Percentiles rank a stretch among this genome's conserved stretches.
Conservation (phyloP, 64 coral and sea anemone species). For the Pocillopora verrucosa region DNA sequence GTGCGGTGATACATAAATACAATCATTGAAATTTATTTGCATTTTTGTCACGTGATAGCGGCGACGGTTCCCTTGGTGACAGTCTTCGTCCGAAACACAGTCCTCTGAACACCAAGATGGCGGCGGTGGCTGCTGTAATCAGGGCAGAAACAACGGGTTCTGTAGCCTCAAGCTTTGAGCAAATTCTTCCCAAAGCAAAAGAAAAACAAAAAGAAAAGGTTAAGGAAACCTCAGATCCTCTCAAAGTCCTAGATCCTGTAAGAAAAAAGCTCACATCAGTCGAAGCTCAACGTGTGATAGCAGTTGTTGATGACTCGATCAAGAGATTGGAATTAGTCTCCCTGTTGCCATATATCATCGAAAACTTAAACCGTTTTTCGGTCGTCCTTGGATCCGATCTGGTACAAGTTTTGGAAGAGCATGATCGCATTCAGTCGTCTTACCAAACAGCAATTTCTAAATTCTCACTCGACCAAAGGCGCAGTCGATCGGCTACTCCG, state of each 20-base stretch:
- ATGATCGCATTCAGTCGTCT: conserved; percentile 69
- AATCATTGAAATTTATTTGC: too few relatives aligned
- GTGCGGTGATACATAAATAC: too few relatives aligned
- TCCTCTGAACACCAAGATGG: conserved; percentile 37
- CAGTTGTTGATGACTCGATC: conserved; percentile 86
- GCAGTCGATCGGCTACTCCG: conserved; percentile 35
- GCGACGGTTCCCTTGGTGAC: conserved; percentile 35
- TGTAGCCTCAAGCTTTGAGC: conserved; percentile 85
- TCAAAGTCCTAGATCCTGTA: conserved; percentile 91
- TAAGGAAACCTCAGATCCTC: conserved; percentile 80
- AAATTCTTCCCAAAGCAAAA: conserved; percentile 62
- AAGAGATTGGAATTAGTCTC: conserved; percentile 84
- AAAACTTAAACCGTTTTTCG: conserved; percentile 86
- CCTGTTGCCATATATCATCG: conserved; percentile 81
- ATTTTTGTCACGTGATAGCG: conserved; percentile 17
- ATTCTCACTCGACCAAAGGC: conserved; percentile 68
- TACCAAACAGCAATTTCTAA: conserved; percentile 86
- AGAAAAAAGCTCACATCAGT: conserved; percentile 96
- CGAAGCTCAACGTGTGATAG: conserved; percentile 90
- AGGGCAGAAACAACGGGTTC: conserved; percentile 84
- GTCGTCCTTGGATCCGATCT: conserved; percentile 85
- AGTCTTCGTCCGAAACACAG: conserved; percentile 48
- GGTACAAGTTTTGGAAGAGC: conserved; percentile 65
- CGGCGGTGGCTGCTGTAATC: conserved; percentile 27
- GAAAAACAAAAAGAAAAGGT: conserved; percentile 76